Percentiles rank a stretch among this genome's conserved stretches.
These are phyloP conservation scores for Trachelus tabidus DNA, from an alignment of 2,888 invertebrate genomes.

Conservation along the genomic window DNA sequence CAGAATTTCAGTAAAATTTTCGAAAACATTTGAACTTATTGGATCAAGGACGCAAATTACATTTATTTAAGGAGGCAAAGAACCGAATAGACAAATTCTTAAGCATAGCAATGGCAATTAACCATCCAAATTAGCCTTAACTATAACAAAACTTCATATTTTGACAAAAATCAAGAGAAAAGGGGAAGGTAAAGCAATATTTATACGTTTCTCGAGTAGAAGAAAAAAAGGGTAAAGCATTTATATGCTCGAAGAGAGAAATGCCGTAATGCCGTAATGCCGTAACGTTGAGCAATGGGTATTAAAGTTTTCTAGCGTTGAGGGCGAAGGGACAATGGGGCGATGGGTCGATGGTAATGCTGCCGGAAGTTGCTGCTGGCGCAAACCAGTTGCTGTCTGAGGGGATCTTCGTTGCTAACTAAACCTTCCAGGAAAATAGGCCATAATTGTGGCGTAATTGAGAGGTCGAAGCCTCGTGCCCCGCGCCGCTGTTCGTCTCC, in stretches of 20 bases:
- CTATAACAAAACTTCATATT: background rate
- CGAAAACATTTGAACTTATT: no score
- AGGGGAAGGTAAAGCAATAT: no score
- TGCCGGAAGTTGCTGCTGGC: background rate
- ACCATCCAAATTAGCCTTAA: background rate
- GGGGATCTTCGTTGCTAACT: no score
- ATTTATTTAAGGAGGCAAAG: no score
- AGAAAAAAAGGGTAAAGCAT: no score
- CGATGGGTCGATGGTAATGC: no score
- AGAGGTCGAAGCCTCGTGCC: conserved; percentile 21
- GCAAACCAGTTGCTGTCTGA: background rate
- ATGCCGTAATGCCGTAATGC: background rate
- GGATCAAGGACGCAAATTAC: no score
- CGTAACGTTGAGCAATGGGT: background rate
- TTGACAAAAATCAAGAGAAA: no score
- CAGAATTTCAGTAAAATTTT: no score
- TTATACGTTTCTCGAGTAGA: no score
- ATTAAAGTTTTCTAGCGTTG: conserved; percentile 1
- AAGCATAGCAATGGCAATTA: background rate
- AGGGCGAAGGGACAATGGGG: background rate
- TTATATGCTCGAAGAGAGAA: no score
- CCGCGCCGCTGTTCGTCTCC: conserved; percentile 16
- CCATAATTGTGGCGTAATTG: conserved; percentile 29
- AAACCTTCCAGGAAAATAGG: background rate
- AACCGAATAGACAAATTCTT: no score